Evolutionary conservation across 1,140 invertebrate species (phyloP), one percentile per base, ranked within the genome.

Genomic region (Drosophila subpulchrella): DNA sequence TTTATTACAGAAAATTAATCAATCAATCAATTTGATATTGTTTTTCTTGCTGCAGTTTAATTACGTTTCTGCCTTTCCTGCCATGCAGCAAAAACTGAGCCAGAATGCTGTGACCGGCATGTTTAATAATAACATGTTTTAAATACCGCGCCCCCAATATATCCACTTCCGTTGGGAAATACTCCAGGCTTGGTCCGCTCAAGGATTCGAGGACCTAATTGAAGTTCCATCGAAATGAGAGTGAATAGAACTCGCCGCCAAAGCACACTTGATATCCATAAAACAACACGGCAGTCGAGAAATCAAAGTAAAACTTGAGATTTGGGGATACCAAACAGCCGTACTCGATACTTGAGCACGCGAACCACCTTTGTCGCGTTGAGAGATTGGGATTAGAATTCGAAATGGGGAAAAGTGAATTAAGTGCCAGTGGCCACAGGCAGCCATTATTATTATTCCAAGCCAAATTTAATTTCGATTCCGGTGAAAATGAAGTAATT

Each of bases 401-500:
- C 8, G 30, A 10, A 17, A 12, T 51, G 30, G 0, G 13, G 30
- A 34, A 36, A 48, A 59, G 44, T 48, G 57, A 44, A 59, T 48
- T 59, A 48, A 6, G 48, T 34, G 30, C 17, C 30, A 34, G n/a
- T n/a, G 47, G 20, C 27, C 27, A 27, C 27, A 27, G 3, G 27
- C 27, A 27, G 27, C 5, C 27, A 27, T 27, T 27, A 27, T 27
- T 32, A 6, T 34, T 50, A 34, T 15, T 11, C 4, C 20, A 11
- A 13, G n/a, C 27, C 30, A 44, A 73, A 73, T 71, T 60, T 2
- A 34, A 53, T 38, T 70, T 39, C 24, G 32, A 41, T 48, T 38
- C 20, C 8, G n/a, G 13, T 32, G 12, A 50, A 73, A 84, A 84
- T 72, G 36, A 51, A 51, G 61, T 70, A 65, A 79, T 83, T 79